A percentile compares a stretch with the other conserved stretches of the same genome.
These are phyloP conservation scores for Ictalurus furcatus DNA, from an alignment of 2,113 vertebrate species.

Conservation along the genomic window DNA sequence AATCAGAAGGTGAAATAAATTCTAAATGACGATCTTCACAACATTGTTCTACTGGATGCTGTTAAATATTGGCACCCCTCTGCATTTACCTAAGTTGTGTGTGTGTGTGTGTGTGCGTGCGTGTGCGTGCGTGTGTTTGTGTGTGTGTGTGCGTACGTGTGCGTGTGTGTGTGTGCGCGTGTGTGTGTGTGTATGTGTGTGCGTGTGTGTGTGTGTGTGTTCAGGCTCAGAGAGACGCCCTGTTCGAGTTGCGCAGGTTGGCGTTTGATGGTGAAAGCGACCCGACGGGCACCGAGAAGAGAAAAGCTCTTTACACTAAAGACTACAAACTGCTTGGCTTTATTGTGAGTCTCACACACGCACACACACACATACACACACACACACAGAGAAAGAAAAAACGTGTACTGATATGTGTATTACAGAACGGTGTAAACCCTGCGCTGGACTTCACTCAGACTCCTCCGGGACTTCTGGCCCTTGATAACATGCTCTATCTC, in stretches of 20 bases:
- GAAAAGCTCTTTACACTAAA: constrained; percentile 95
- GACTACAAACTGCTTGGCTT: constrained; percentile 99
- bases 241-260: constrained; percentile 93
- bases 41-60: background rate
- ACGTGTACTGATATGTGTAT: background rate
- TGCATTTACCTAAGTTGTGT: background rate
- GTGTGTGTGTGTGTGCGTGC: background rate
- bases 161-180: constrained; percentile 1
- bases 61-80: background rate
- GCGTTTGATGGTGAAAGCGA: constrained; percentile 95
- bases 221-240: constrained; percentile 92
- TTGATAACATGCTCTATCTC: constrained; percentile 98
- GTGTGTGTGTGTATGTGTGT: background rate
- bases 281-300: constrained; percentile 86
- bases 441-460: constrained; percentile 97
- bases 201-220: constrained; percentile 18
- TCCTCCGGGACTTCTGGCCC: constrained; percentile 93
- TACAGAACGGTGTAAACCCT: constrained; percentile 94
- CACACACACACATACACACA: background rate
- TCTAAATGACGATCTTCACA: background rate
- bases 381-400: too few species aligned
- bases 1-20: too few species aligned
- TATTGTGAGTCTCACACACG: constrained; percentile 76
- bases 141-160: background rate
- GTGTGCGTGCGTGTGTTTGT: background rate